Conservation (phyloP, 2,797 vertebrate genomes). For the Florisuga fusca region DNA sequence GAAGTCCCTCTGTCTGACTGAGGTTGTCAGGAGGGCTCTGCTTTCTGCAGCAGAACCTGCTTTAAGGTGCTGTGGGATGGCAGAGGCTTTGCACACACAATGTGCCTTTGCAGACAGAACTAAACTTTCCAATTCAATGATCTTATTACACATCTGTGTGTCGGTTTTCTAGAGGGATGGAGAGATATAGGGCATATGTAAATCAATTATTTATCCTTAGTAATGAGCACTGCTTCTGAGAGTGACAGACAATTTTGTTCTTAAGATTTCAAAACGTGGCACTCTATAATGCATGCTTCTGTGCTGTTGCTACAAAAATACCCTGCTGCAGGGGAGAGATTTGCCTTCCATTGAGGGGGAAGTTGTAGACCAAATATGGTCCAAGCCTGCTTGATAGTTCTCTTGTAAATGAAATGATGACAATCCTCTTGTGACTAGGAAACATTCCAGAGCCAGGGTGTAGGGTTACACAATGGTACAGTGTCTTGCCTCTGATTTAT, state of each 20-base stretch:
- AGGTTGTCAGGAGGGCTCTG: neutral
- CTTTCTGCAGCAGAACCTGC: neutral
- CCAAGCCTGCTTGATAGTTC: conserved; percentile 46
- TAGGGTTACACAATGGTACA: conserved; percentile 72
- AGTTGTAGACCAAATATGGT: conserved; percentile 35
- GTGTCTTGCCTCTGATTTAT: conserved; percentile 73
- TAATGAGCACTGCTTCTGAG: neutral
- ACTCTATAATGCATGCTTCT: neutral
- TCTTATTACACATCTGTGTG: neutral
- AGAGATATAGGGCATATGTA: neutral
- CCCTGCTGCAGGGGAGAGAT: neutral
- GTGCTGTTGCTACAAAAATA: neutral
- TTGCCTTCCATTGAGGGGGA: neutral
- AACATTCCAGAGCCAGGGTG: conserved; percentile 63
- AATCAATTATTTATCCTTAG: neutral
- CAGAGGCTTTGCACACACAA: neutral
- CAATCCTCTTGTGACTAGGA: conserved; percentile 71
- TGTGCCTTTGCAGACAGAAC: neutral
- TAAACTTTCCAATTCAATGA: neutral
- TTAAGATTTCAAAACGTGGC: neutral
- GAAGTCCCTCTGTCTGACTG: neutral
- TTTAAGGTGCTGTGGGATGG: neutral
- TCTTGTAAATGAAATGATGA: conserved; percentile 62
- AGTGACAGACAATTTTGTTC: neutral
- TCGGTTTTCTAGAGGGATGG: neutral